Evolutionary conservation across 2,113 vertebrate species (phyloP).

Genomic region (Puffinus mauretanicus): DNA sequence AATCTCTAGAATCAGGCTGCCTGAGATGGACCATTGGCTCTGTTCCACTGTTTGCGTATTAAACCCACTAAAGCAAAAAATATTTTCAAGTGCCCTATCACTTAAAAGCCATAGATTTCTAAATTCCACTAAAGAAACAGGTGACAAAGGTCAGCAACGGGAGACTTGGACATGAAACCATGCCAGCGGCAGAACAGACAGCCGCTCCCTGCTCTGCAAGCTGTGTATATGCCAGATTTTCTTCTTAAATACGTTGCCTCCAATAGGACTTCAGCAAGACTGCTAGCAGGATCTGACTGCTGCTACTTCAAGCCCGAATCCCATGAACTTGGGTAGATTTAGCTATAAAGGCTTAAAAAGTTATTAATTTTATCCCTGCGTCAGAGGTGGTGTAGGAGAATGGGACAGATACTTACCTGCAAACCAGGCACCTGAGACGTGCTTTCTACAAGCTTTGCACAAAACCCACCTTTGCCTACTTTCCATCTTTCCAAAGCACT

Average conservation of each 20-base stretch:
- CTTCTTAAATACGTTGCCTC: neutral
- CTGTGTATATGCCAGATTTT: neutral
- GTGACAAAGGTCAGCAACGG: neutral
- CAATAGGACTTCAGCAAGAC: neutral
- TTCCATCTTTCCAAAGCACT: neutral
- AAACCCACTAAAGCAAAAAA: constrained; percentile 7
- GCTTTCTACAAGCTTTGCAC: neutral
- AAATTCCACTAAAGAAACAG: constrained; percentile 30
- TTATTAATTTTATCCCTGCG: neutral
- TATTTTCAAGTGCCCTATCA: neutral
- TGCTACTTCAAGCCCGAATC: neutral
- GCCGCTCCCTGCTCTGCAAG: neutral
- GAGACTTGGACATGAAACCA: neutral
- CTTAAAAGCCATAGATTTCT: constrained; percentile 6
- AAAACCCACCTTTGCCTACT: neutral
- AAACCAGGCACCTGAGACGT: neutral
- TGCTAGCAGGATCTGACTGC: neutral
- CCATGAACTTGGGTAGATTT: neutral
- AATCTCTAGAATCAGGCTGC: neutral
- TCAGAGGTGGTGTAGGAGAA: neutral
- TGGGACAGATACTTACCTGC: neutral
- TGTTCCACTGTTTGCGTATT: neutral
- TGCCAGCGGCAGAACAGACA: neutral
- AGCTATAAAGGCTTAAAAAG: neutral
- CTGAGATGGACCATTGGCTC: neutral